phyloP scores from a whole-genome alignment of 2,113 vertebrate species.

The Ammodytes dubius region DNA sequence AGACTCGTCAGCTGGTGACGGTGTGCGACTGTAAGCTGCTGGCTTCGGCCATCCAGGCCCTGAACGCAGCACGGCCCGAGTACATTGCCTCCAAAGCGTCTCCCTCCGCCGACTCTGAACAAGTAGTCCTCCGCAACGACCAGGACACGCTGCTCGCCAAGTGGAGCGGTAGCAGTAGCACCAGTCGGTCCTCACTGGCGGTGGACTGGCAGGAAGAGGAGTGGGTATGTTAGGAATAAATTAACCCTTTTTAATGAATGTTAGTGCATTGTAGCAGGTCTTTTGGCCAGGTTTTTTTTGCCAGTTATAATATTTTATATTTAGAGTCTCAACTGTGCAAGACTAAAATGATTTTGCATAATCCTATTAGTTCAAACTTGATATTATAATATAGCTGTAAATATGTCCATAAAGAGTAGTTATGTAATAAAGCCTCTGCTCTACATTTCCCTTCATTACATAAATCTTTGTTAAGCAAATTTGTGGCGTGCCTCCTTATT shows the following conservation, averaged over 20 bases:
- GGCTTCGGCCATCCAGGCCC: conserved; percentile 93
- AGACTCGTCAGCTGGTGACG: conserved; percentile 96
- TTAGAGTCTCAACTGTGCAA: not conserved
- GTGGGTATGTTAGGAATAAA: conserved; percentile 86
- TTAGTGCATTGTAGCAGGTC: too few species aligned
- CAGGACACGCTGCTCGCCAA: conserved; percentile 95
- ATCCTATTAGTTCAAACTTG: not conserved
- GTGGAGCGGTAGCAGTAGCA: conserved; percentile 92
- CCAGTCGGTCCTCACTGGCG: conserved; percentile 92
- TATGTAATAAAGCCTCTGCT: conserved; percentile 20
- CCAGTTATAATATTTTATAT: not conserved
- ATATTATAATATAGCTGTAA: not conserved
- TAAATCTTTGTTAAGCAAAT: conserved; percentile 20
- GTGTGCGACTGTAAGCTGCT: conserved; percentile 97
- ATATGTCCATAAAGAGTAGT: not conserved
- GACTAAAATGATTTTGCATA: not conserved
- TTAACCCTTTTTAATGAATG: too few species aligned
- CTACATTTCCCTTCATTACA: not conserved
- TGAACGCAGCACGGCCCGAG: conserved; percentile 94
- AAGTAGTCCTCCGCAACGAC: conserved; percentile 96
- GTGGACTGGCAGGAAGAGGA: conserved; percentile 96
- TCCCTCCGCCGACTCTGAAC: conserved; percentile 93
- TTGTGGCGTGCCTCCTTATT: not conserved
- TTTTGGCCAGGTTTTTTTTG: too few species aligned
- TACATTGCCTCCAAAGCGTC: conserved; percentile 97